phyloP scores from a whole-genome alignment of 2,113 vertebrate genomes.

The Cyanistes caeruleus region DNA sequence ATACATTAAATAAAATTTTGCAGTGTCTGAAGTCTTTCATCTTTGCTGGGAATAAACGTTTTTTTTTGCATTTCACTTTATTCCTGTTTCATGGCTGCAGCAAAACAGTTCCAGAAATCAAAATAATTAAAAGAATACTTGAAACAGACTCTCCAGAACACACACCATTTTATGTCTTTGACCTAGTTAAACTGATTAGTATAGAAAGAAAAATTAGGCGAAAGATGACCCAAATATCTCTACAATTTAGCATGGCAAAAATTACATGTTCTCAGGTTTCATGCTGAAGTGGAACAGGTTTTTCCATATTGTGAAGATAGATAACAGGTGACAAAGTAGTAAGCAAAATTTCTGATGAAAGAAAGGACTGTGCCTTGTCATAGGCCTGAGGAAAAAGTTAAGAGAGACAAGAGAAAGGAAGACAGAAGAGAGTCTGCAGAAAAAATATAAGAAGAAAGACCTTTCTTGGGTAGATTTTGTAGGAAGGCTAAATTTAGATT shows the following conservation, averaged over 20 bases:
- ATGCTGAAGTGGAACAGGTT: not conserved
- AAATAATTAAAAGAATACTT: not conserved
- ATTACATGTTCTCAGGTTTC: not conserved
- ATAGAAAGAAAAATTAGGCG: not conserved
- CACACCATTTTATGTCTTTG: not conserved
- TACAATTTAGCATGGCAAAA: not conserved
- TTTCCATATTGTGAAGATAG: not conserved
- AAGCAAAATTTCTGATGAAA: not conserved
- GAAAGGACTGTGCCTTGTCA: not conserved
- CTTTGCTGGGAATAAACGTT: not conserved
- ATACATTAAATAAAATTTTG: not conserved
- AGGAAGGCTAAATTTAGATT: not conserved
- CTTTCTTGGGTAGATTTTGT: not conserved
- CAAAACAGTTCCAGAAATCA: not conserved
- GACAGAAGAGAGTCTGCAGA: not conserved
- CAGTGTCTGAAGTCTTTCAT: not conserved
- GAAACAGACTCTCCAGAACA: not conserved
- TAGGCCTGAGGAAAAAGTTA: not conserved
- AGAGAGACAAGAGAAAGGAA: not conserved
- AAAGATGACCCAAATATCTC: not conserved
- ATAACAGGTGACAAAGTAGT: not conserved
- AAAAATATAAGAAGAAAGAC: not conserved
- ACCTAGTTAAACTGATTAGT: not conserved
- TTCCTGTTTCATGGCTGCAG: not conserved
- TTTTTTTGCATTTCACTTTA: not conserved